phyloP scores from a whole-genome alignment of 1,140 invertebrate genomes.

The Camponotus vicinus region DNA sequence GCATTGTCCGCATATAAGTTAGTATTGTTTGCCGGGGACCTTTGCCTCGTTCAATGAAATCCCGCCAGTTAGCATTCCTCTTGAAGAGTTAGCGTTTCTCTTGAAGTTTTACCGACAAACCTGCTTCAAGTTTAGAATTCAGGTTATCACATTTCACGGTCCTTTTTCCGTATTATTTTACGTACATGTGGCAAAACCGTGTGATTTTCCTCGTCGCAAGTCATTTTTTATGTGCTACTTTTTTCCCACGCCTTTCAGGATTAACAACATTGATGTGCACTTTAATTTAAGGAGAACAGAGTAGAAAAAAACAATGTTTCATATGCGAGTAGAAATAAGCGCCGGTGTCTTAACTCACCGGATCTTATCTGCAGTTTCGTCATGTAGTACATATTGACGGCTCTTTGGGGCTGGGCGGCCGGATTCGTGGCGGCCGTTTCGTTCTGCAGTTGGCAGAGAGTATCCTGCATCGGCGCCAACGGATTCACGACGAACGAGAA shows the following conservation, averaged over 20 bases:
- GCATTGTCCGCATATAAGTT: neutral
- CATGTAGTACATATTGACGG: constrained; percentile 98
- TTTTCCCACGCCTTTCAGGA: neutral
- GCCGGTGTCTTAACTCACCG: constrained; percentile 84
- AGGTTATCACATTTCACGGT: constrained; percentile 13
- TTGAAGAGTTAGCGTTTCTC: too few relatives aligned
- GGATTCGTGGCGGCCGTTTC: constrained; percentile 96
- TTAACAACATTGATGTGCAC: neutral
- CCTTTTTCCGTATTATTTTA: neutral
- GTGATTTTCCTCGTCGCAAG: neutral
- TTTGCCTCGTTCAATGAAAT: neutral
- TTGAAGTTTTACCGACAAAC: neutral
- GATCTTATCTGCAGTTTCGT: constrained; percentile 96
- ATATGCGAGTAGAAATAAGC: neutral
- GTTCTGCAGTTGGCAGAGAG: constrained; percentile 96
- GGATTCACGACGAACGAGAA: constrained; percentile 97
- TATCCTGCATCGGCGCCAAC: constrained; percentile 96
- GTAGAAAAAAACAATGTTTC: neutral
- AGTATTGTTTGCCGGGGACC: constrained; percentile 1
- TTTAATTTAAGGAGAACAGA: neutral
- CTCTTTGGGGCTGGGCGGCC: constrained; percentile 91
- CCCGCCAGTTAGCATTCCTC: neutral
- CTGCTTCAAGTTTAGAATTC: constrained; percentile 14
- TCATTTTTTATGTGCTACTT: neutral
- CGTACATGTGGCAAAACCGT: neutral